Percentiles rank a stretch among this genome's conserved stretches.
Conservation (phyloP, 2,888 invertebrate species). For the Hoplodrina ambigua region DNA sequence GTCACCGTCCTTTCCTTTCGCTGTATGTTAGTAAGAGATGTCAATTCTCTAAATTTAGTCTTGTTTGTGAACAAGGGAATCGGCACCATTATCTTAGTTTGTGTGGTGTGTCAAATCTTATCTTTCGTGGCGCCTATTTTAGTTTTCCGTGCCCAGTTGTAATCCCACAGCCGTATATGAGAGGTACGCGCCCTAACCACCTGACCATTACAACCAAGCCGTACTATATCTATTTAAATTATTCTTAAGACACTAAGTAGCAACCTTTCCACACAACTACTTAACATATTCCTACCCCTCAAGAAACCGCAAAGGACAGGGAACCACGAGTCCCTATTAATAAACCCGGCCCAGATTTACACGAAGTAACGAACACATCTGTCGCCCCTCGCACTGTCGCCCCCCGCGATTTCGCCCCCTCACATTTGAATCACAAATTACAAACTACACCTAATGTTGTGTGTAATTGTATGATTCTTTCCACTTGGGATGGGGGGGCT, state of each 20-base stretch:
- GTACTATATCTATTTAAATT: not conserved
- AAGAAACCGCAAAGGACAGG: conserved; percentile 42
- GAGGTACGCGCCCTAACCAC: too few species aligned
- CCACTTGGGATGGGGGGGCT: conserved; percentile 37
- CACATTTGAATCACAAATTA: conserved; percentile 73
- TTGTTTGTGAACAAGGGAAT: too few species aligned
- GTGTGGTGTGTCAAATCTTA: too few species aligned
- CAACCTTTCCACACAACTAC: conserved; percentile 33
- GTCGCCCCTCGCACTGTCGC: conserved; percentile 54
- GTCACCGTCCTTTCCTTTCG: too few species aligned
- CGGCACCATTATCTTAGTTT: too few species aligned
- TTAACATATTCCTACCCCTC: conserved; percentile 46
- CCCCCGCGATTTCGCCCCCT: conserved; percentile 48
- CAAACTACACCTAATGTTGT: conserved; percentile 69
- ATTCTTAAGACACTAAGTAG: conserved; percentile 19
- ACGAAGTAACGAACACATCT: conserved; percentile 64
- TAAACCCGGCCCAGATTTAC: conserved; percentile 57
- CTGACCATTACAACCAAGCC: too few species aligned
- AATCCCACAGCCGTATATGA: too few species aligned
- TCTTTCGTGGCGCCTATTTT: too few species aligned
- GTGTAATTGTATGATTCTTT: conserved; percentile 70
- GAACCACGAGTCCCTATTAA: conserved; percentile 54
- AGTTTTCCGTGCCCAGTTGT: too few species aligned
- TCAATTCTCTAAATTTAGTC: too few species aligned
- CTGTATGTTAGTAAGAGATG: too few species aligned